Evolutionary conservation across 64 coral and sea anemone genomes (phyloP).

Genomic region (Astreopora myriophthalma): DNA sequence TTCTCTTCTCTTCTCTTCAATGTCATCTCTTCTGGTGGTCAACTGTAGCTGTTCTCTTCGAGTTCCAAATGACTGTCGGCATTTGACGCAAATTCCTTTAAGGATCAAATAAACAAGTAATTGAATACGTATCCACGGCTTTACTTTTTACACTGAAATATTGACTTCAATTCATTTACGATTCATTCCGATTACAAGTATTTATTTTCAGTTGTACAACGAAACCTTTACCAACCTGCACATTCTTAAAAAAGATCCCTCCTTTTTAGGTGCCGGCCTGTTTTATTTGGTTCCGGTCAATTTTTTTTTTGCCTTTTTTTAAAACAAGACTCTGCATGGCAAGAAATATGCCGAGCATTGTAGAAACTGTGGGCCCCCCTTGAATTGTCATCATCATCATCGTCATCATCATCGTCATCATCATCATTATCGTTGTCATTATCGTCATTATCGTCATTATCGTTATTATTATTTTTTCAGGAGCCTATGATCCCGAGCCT

Average conservation of each 20-base stretch:
- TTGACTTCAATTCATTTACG: background rate
- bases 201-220: background rate
- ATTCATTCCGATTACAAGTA: background rate
- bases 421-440: background rate
- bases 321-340: background rate
- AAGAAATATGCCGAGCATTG: background rate
- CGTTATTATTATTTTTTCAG: background rate
- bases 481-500: background rate
- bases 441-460: background rate
- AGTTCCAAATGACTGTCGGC: too few relatives aligned
- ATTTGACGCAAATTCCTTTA: too few relatives aligned
- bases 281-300: background rate
- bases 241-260: background rate
- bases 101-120: too few relatives aligned
- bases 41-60: too few relatives aligned
- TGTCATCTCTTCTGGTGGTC: too few relatives aligned
- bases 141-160: background rate
- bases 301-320: background rate
- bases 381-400: background rate
- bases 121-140: background rate
- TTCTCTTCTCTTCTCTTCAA: background rate
- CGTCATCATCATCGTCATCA: background rate
- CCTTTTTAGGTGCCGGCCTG: background rate
- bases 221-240: background rate
- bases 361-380: background rate